Percentiles rank a stretch among this genome's conserved stretches.
These are phyloP conservation scores for Hirudinaria manillensis DNA, from an alignment of 2,888 invertebrate genomes.

Conservation along the genomic window DNA sequence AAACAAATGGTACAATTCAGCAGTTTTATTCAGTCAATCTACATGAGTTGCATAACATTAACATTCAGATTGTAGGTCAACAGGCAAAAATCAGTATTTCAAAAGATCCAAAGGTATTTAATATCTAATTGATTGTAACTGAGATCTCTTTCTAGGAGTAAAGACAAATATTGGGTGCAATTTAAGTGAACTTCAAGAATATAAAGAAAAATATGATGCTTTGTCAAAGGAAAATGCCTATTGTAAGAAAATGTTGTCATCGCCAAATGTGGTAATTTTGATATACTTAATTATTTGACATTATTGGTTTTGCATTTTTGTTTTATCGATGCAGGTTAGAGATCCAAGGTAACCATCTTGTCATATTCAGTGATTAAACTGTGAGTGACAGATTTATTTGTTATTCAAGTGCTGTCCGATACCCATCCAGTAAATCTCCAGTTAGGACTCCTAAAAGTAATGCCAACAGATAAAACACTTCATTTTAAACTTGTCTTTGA, in stretches of 20 bases:
- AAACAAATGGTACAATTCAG: not conserved
- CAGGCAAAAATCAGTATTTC: conserved; percentile 4
- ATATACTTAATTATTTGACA: not conserved
- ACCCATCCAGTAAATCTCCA: conserved; percentile 13
- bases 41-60: not conserved
- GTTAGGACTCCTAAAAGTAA: not conserved
- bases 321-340: not conserved
- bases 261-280: conserved; percentile 14
- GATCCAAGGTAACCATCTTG: not conserved
- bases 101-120: conserved; percentile 9
- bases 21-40: not conserved
- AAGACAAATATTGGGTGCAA: not conserved
- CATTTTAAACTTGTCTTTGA: too few relatives aligned
- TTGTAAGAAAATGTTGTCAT: conserved; percentile 17
- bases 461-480: too few relatives aligned
- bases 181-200: conserved; percentile 11
- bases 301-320: not conserved
- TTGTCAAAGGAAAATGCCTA: not conserved
- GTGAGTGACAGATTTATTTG: not conserved
- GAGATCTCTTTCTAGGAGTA: not conserved
- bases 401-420: not conserved
- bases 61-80: not conserved
- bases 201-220: conserved; percentile 15
- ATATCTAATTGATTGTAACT: not conserved
- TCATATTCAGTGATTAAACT: not conserved